Evolutionary conservation across 2,888 invertebrate genomes (phyloP), one percentile per base, ranked within the genome.

Genomic region (Tenodera sinensis): DNA sequence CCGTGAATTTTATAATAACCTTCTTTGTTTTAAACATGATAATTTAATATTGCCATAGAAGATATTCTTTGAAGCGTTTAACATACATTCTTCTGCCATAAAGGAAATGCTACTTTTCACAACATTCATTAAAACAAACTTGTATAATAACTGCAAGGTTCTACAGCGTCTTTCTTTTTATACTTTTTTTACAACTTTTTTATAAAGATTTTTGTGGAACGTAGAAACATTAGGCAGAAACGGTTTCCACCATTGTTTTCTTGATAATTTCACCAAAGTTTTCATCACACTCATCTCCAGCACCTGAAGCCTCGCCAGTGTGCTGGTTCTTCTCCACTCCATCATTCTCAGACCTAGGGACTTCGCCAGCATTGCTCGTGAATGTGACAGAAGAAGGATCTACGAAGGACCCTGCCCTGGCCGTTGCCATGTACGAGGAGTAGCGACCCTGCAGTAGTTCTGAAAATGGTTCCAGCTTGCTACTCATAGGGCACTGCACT

Each of bases 261-360:
- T 98, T 98, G 91, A 98, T 98, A 92, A 98, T 97, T 94, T 98
- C 98, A 88, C 98, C 98, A 92, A 98, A 97, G 93, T 98, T 98
- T 92, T 97, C 97, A 91, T 95, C 95, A 91, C 94, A 94, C 89
- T 95, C 94, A 85, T 94, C 94, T 84, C 92, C 28, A 91, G 85
- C 34, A 71, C 84, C 83, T 20, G 89, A 47, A 15, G 83, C 85
- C 30, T 88, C 89, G 81, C 54, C 88, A 20, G 87, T 71, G 86
- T 89, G 42, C 25, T 83, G 83, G 83, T 28, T 42, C 81, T 88
- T 89, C 27, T 85, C 86, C 30, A 27, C 71, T 84, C 47, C 83
- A 27, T 42, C 89, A 83, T 42, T 42, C 14, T 82, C 28, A 7
- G 83, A 7, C 27, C 28, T n/a, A 27, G 27, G 85, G 8, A 88